Percentiles rank a stretch among this genome's conserved stretches.
phyloP scores from a whole-genome alignment of 2,797 vertebrate genomes.

The Acrossocheilus wenchowensis region DNA sequence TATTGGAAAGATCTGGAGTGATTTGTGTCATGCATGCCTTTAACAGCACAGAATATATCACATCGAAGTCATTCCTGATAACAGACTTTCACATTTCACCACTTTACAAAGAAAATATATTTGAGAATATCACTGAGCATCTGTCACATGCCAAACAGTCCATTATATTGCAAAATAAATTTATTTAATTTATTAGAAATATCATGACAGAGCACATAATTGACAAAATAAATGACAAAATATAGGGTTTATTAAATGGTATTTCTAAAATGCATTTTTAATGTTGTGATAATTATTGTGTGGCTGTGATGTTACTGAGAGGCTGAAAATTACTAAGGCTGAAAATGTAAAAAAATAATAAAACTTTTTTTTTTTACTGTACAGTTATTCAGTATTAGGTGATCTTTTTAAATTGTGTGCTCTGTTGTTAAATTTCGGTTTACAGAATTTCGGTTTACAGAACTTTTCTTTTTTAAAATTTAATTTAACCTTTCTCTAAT shows the following conservation, averaged over 20 bases:
- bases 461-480: too few species aligned
- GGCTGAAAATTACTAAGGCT: too few species aligned
- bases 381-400: not conserved
- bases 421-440: not conserved
- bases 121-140: not conserved
- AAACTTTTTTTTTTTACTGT: not conserved
- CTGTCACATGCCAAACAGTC: not conserved
- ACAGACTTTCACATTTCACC: not conserved
- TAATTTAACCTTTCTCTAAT: too few species aligned
- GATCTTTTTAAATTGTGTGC: not conserved
- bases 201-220: not conserved
- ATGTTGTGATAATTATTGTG: not conserved
- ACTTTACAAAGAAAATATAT: not conserved
- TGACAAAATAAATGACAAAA: not conserved
- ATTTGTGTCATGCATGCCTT: not conserved
- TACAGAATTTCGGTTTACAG: not conserved
- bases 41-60: not conserved
- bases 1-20: not conserved
- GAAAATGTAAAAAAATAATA: not conserved
- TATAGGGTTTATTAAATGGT: not conserved
- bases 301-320: not conserved
- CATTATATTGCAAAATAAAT: not conserved
- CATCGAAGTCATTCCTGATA: not conserved
- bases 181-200: not conserved
- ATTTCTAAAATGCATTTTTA: not conserved